These are phyloP conservation scores for Sturnira hondurensis DNA, from an alignment of 2,113 vertebrate species.

Conservation along the genomic window DNA sequence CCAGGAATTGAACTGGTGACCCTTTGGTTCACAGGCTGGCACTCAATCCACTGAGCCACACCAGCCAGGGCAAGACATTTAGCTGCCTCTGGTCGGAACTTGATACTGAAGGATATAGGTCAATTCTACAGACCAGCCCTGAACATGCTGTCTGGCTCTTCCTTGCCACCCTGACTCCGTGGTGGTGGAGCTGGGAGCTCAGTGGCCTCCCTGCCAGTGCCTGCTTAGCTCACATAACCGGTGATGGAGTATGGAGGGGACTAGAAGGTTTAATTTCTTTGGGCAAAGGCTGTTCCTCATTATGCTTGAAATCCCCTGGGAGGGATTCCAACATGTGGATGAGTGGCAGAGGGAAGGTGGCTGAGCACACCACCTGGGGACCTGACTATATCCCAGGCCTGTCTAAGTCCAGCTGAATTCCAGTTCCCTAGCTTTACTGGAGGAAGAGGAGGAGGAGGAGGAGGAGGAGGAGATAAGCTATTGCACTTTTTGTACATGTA, in stretches of 20 bases:
- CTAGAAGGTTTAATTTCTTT: not conserved
- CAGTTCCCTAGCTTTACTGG: not conserved
- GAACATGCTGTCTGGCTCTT: fast-evolving
- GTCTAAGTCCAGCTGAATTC: not conserved
- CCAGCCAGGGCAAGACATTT: no score
- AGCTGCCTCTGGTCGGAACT: not conserved
- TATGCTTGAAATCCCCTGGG: not conserved
- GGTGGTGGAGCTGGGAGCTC: not conserved
- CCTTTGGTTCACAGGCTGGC: no score
- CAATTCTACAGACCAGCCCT: no score
- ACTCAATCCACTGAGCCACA: no score
- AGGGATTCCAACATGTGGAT: not conserved
- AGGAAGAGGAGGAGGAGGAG: not conserved
- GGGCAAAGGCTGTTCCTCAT: not conserved
- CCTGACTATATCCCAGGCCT: not conserved
- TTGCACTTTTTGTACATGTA: not conserved
- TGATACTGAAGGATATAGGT: not conserved
- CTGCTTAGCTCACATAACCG: not conserved
- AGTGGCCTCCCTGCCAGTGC: fast-evolving
- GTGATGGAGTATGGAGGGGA: not conserved
- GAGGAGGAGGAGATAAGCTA: not conserved
- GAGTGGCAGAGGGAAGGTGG: not conserved
- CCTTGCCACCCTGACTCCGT: not conserved
- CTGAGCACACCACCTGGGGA: not conserved
- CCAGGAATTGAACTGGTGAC: no score